These are phyloP conservation scores for Perca schrenkii DNA, from an alignment of 2,113 vertebrate genomes.

Conservation along the genomic window DNA sequence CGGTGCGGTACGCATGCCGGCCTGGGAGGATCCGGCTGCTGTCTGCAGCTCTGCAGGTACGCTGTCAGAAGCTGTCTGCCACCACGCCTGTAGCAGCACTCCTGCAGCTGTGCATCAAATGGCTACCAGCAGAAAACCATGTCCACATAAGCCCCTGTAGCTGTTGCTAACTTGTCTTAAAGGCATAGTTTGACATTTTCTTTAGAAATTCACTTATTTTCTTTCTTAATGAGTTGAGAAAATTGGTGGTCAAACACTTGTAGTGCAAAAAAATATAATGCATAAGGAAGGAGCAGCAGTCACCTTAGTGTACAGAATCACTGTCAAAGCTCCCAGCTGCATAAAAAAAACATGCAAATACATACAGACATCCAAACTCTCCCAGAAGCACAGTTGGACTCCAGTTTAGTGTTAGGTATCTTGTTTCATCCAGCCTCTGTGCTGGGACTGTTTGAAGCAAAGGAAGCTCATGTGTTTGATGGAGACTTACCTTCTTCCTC, in stretches of 20 bases:
- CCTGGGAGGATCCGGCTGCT: neutral
- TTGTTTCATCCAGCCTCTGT: constrained; percentile 74
- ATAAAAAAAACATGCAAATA: constrained; percentile 55
- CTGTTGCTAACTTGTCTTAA: neutral
- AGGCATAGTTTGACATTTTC: constrained; percentile 1
- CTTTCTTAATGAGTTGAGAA: neutral
- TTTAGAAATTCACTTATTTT: neutral
- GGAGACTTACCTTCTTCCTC: constrained; percentile 76
- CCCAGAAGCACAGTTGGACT: constrained; percentile 64
- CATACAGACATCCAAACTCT: constrained; percentile 46
- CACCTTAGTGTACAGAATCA: constrained; percentile 37
- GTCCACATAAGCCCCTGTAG: constrained; percentile 29
- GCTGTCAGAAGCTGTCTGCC: constrained; percentile 40
- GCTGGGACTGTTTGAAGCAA: constrained; percentile 74
- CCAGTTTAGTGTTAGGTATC: constrained; percentile 73
- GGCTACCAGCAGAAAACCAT: constrained; percentile 9
- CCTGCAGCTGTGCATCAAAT: constrained; percentile 37
- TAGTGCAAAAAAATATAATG: neutral
- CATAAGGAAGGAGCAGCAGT: constrained; percentile 26
- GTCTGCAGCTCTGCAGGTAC: constrained; percentile 31
- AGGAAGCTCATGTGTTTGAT: constrained; percentile 75
- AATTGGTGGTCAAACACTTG: neutral
- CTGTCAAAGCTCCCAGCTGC: constrained; percentile 34
- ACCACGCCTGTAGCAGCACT: constrained; percentile 13
- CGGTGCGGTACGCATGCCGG: constrained; percentile 10